Percentiles rank a stretch among this genome's conserved stretches.
Evolutionary conservation across 2,113 vertebrate genomes (phyloP).

Genomic region (Addax nasomaculatus): DNA sequence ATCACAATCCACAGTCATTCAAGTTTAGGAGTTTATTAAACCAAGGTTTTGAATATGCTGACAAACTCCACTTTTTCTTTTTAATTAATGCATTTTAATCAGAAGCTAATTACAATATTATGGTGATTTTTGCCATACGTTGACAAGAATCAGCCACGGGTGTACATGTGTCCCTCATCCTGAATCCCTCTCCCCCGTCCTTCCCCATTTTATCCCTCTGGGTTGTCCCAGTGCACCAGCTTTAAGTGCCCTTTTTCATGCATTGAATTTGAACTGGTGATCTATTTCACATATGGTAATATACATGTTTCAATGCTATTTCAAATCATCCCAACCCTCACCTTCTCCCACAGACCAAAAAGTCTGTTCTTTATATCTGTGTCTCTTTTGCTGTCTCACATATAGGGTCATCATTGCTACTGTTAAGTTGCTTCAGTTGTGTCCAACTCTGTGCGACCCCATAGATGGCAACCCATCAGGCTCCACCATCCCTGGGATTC

Average conservation of each 20-base stretch:
- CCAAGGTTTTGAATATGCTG: background rate
- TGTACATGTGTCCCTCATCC: background rate
- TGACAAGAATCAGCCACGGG: background rate
- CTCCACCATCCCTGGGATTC: no score
- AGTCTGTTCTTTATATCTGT: background rate
- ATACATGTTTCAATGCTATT: background rate
- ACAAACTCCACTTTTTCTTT: background rate
- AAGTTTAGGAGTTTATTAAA: background rate
- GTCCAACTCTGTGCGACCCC: no score
- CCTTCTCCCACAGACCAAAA: background rate
- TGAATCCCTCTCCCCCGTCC: background rate
- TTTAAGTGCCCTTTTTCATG: background rate
- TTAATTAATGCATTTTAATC: background rate
- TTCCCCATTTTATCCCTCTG: background rate
- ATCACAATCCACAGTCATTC: background rate
- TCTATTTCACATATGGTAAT: background rate
- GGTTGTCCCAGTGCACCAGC: background rate
- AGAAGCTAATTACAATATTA: background rate
- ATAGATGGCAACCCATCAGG: no score
- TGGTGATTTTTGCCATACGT: background rate
- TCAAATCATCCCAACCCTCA: background rate
- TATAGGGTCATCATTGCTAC: background rate
- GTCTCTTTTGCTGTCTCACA: background rate
- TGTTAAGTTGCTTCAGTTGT: no score
- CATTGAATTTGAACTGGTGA: background rate